Base-by-base conservation (phyloP, 2,113 vertebrate genomes). In the Callionymus lyra region DNA sequence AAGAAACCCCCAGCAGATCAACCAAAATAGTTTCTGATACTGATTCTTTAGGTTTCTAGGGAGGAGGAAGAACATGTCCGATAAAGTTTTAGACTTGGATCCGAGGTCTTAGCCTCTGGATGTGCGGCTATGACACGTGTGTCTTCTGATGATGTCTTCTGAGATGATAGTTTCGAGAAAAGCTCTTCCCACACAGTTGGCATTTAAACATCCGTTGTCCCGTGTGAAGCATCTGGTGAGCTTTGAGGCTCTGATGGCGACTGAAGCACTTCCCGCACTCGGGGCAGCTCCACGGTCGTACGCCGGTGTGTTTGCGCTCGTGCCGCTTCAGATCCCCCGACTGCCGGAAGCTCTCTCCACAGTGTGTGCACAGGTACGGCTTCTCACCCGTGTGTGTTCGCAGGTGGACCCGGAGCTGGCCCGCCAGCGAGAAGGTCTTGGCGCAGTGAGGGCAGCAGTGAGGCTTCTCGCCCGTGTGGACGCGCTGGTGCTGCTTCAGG, bases 241-340 rank as follows among this genome's bases (percentile, higher is more conserved):
- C 85, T 40, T 82, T 79, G 47, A 87, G 84, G 39, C 85, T 87
- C 63, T 87, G 85, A 5, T 74, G 82, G 2, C 84, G 77, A 63
- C 84, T 86, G 60, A 86, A 87, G 76, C 82, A 81, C 38, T 86
- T 87, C 2, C 72, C 68, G 18, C 85, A 87, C n/a, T 85, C 81
- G 0, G 63, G 39, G 59, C 85, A 87, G 54, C 41, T 69, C 68
- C 82, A 63, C 1, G 84, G 86, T 38, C 76, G 43, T 13, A 86
- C 80, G 0, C 86, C 86, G 0, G 82, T 84, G 69, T 87, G 86
- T 59, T 85, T 86, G 41, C 80, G 67, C 75, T 87, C 84, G 31
- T 87, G 86, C 0, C 86, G 56, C 45, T 84, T 83, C 40, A 87
- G 73, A 58, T 87, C 84, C 1, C 84, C 84, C 0, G 84, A 85